phyloP scores from a whole-genome alignment of 2,797 vertebrate genomes.

The Pantherophis vulpinus region DNA sequence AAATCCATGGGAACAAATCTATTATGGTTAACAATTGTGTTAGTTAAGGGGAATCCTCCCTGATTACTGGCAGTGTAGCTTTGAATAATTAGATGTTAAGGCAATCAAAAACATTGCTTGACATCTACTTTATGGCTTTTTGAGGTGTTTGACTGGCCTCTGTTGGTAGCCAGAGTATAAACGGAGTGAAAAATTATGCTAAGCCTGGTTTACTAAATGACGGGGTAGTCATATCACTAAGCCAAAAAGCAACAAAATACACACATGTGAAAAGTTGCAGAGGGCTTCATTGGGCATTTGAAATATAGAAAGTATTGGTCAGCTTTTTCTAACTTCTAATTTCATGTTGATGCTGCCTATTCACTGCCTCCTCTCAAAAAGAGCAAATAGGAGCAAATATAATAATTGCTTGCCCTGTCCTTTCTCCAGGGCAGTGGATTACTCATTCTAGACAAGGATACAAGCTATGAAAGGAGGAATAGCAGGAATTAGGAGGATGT shows the following conservation, averaged over 20 bases:
- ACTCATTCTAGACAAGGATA: background rate
- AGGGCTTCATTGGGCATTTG: background rate
- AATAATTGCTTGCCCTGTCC: too few species aligned
- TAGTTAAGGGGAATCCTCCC: background rate
- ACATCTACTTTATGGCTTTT: background rate
- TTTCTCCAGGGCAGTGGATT: background rate
- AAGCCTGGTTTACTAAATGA: background rate
- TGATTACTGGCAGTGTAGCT: background rate
- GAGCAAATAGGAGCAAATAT: background rate
- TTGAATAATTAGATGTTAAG: background rate
- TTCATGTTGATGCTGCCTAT: background rate
- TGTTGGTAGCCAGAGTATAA: background rate
- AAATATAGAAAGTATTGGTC: background rate
- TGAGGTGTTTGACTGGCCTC: background rate
- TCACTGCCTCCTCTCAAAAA: background rate
- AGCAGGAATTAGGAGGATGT: background rate
- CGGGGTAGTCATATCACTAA: background rate
- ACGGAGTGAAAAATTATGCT: background rate
- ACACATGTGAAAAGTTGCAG: background rate
- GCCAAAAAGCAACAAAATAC: background rate
- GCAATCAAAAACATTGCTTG: background rate
- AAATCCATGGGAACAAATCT: background rate
- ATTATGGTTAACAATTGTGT: background rate
- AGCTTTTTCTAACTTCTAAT: background rate
- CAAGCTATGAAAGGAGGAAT: background rate